Conservation (phyloP, 1,140 invertebrate species). For the Cotesia glomerata region DNA sequence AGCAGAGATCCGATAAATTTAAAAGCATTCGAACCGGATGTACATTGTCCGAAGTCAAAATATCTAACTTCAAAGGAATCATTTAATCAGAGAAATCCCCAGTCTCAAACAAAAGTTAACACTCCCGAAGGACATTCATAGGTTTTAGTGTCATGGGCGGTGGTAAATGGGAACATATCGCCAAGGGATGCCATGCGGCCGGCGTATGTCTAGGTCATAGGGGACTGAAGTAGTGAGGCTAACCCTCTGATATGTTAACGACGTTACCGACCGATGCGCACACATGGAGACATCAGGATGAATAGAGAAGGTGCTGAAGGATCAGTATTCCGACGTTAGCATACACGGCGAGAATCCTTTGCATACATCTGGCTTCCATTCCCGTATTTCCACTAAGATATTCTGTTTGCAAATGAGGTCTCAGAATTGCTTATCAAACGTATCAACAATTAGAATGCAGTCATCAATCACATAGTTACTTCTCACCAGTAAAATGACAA, state of each 20-base stretch:
- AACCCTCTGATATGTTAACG: slow-evolving; percentile 51
- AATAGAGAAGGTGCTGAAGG: no score
- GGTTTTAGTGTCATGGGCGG: slow-evolving; percentile 19
- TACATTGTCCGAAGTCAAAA: neutral
- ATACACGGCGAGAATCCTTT: neutral
- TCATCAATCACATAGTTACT: neutral
- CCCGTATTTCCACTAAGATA: slow-evolving; percentile 5
- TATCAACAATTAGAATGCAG: neutral
- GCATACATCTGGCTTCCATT: slow-evolving; percentile 4
- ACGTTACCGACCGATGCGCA: slow-evolving; percentile 45
- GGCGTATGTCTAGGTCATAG: neutral
- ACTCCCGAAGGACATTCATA: slow-evolving; percentile 7
- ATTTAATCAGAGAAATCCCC: neutral
- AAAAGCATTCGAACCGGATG: neutral
- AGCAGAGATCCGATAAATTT: no score
- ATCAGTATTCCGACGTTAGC: no score
- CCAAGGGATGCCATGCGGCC: slow-evolving; percentile 43
- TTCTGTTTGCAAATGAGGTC: slow-evolving; percentile 20
- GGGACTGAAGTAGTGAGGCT: slow-evolving; percentile 37
- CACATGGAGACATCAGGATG: neutral
- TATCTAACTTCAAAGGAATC: neutral
- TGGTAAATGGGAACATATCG: slow-evolving; percentile 48
- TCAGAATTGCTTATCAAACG: neutral
- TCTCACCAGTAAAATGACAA: no score
- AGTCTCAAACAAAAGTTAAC: slow-evolving; percentile 35